Percentiles rank a stretch among this genome's conserved stretches.
Evolutionary conservation across 2,797 vertebrate species (phyloP).

Genomic region (Anas acuta): DNA sequence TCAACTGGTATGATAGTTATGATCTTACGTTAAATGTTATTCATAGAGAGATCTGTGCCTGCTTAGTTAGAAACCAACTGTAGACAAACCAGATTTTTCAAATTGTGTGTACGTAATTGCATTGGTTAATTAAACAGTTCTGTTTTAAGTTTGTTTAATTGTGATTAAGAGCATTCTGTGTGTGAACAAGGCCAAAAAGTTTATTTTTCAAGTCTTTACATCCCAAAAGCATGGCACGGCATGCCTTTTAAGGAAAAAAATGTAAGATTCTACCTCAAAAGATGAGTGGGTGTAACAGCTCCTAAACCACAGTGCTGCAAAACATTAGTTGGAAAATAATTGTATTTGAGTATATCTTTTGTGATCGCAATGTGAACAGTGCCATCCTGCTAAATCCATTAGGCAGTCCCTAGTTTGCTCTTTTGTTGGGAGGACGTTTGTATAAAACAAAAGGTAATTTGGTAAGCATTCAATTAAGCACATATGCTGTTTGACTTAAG

Average conservation of each 20-base stretch:
- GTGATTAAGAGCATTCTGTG: not conserved
- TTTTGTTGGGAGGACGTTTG: constrained; percentile 10
- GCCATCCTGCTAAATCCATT: not conserved
- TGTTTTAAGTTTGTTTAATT: constrained; percentile 13
- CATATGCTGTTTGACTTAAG: not conserved
- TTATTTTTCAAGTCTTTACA: not conserved
- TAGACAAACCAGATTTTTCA: constrained; percentile 20
- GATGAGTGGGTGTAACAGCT: not conserved
- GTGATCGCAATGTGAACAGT: not conserved
- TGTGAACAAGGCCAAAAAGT: not conserved
- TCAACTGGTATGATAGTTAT: not conserved
- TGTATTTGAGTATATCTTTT: not conserved
- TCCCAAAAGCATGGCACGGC: not conserved
- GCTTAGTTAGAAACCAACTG: not conserved
- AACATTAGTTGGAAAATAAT: not conserved
- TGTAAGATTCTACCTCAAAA: not conserved
- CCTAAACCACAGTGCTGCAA: not conserved
- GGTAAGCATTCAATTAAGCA: constrained; percentile 23
- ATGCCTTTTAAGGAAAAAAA: constrained; percentile 4
- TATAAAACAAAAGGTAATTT: constrained; percentile 43
- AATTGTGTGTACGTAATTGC: not conserved
- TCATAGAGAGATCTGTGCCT: not conserved
- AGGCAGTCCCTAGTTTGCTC: not conserved
- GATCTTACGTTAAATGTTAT: not conserved
- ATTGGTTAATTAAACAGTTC: constrained; percentile 16